These are phyloP conservation scores for Platanista minor DNA, from an alignment of 2,113 vertebrate genomes.

Conservation along the genomic window DNA sequence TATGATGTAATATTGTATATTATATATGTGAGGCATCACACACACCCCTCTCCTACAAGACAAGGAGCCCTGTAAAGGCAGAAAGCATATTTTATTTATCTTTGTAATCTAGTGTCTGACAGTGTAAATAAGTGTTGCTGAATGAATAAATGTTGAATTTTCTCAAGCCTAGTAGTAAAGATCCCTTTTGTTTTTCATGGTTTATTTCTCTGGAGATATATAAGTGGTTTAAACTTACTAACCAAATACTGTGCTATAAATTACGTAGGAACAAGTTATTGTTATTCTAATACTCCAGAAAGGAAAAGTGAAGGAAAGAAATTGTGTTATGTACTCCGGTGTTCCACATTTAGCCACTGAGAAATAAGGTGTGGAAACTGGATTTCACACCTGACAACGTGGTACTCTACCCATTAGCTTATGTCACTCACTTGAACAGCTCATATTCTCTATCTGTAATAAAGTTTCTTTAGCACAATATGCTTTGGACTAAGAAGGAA, in stretches of 20 bases:
- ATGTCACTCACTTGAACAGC: not conserved
- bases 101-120: constrained; percentile 36
- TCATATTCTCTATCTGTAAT: not conserved
- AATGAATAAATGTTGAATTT: constrained; percentile 50
- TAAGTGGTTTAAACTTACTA: constrained; percentile 22
- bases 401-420: not conserved
- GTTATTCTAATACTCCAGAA: not conserved
- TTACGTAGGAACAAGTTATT: not conserved
- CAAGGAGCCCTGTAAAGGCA: not conserved
- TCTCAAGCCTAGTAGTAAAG: constrained; percentile 35
- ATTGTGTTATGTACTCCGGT: not conserved
- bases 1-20: not conserved
- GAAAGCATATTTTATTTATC: constrained; percentile 48
- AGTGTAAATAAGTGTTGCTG: constrained; percentile 48
- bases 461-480: not conserved
- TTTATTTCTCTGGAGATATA: constrained; percentile 21
- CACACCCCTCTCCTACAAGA: not conserved
- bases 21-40: not conserved
- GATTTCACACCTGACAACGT: not conserved
- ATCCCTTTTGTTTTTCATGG: constrained; percentile 36
- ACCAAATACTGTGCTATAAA: constrained; percentile 6
- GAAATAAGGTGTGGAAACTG: not conserved
- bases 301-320: not conserved
- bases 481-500: not conserved
- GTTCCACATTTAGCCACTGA: not conserved